These are phyloP conservation scores for Harpagoxenus sublaevis DNA, from an alignment of 2,888 invertebrate species.

Conservation along the genomic window DNA sequence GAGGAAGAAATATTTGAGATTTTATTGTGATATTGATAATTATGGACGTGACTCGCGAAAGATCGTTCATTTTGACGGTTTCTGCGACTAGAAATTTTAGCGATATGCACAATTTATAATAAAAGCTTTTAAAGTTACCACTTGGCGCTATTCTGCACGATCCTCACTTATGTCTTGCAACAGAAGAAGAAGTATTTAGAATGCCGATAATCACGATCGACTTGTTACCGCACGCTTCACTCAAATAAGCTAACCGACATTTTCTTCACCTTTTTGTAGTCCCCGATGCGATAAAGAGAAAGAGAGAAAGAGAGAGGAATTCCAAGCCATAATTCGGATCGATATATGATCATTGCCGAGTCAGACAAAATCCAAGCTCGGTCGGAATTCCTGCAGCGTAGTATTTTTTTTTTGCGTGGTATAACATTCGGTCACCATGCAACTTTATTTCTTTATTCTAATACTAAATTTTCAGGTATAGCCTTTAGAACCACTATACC, in stretches of 20 bases:
- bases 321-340: too few species aligned
- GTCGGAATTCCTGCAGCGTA: not conserved
- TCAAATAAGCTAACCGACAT: not conserved
- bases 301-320: not conserved
- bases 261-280: not conserved
- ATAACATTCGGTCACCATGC: not conserved
- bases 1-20: not conserved
- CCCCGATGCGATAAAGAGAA: not conserved
- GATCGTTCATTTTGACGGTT: not conserved
- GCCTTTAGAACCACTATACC: not conserved
- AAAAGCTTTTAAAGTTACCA: not conserved
- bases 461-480: not conserved
- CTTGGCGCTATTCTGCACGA: not conserved
- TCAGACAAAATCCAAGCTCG: not conserved
- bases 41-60: not conserved
- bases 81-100: not conserved
- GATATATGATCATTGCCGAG: not conserved
- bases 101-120: not conserved
- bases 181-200: too few species aligned
- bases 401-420: not conserved
- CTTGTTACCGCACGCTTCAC: not conserved
- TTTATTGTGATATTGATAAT: constrained; percentile 9
- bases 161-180: not conserved
- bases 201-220: not conserved
- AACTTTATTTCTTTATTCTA: not conserved